Evolutionary conservation across 2,888 invertebrate species (phyloP), one percentile per base, ranked within the genome.

Genomic region (Cantharis nigra): DNA sequence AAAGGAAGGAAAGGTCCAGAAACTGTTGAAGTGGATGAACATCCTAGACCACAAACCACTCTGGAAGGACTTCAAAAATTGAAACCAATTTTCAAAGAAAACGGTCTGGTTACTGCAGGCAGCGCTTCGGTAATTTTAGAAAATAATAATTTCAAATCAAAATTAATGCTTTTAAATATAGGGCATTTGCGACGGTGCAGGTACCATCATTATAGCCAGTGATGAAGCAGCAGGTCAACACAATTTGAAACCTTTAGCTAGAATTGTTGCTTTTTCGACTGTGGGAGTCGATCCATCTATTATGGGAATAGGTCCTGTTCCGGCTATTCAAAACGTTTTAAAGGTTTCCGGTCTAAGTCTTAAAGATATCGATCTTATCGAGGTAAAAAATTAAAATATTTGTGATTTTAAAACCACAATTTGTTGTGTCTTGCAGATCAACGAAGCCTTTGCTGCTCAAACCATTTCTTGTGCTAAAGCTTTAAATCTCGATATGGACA

Each of bases 121-220:
- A 94, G 94, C 81, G 97, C 98, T 70, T 98, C 98, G 3, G 97
- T 97, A 89, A 91, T 92, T 86, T 85, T 16, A 1, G n/a, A 49
- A n/a, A 49, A n/a, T n/a, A 3, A 9, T n/a, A 49, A 20, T 20
- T 64, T 30, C 4, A 10, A 70, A 33, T 70, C 11, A 70, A 33
- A 18, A 9, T 33, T 33, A 70, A 33, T 28, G 28, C 14, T 28
- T 69, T 14, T 18, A 18, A 28, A 18, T 23, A 87, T 86, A 97
- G 96, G 99, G 99, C 80, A 94, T 99, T 84, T 96, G 96, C 86
- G 99, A 99, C 89, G 99, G 99, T n/a, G 99, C 99, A 1, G 97
- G 95, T 4, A 95, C 97, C 20, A 90, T 99, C 1, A 91, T 99
- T 14, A 87, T 99, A 71, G 98, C 98, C 49, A 95, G 95, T 83